Conservation (phyloP, 2,113 vertebrate species). For the Leucoraja erinaceus region DNA sequence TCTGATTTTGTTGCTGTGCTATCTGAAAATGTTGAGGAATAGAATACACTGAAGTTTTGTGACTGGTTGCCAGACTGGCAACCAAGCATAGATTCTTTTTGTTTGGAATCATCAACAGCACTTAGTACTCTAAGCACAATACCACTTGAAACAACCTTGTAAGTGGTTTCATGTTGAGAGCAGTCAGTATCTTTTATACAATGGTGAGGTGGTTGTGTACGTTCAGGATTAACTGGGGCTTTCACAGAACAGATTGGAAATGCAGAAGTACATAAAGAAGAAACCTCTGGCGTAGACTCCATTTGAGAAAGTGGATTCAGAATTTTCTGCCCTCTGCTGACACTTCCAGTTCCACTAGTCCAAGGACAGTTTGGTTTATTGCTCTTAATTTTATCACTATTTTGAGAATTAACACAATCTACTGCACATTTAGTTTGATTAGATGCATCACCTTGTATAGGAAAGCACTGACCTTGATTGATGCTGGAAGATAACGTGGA, state of each 20-base stretch:
- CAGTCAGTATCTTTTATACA: neutral
- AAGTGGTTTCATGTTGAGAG: conserved; percentile 2
- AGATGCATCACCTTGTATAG: neutral
- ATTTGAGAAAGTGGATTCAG: neutral
- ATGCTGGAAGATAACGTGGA: neutral
- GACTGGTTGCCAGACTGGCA: conserved; percentile 36
- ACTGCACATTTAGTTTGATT: neutral
- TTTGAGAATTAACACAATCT: neutral
- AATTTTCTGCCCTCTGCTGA: neutral
- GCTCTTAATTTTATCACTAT: neutral
- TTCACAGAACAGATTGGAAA: neutral
- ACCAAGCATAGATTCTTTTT: conserved; percentile 7
- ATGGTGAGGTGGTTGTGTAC: neutral
- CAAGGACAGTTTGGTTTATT: neutral
- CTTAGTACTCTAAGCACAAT: conserved; percentile 60
- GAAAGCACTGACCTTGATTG: neutral
- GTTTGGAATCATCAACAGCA: conserved; percentile 41
- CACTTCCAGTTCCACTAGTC: neutral
- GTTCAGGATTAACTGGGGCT: neutral
- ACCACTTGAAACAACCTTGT: conserved; percentile 59
- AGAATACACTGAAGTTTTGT: conserved; percentile 45
- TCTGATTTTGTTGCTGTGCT: conserved; percentile 42
- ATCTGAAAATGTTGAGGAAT: conserved; percentile 47
- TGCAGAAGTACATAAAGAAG: neutral
- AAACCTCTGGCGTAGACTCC: neutral